phyloP scores from a whole-genome alignment of 2,888 invertebrate species.

The Megalurothrips usitatus region DNA sequence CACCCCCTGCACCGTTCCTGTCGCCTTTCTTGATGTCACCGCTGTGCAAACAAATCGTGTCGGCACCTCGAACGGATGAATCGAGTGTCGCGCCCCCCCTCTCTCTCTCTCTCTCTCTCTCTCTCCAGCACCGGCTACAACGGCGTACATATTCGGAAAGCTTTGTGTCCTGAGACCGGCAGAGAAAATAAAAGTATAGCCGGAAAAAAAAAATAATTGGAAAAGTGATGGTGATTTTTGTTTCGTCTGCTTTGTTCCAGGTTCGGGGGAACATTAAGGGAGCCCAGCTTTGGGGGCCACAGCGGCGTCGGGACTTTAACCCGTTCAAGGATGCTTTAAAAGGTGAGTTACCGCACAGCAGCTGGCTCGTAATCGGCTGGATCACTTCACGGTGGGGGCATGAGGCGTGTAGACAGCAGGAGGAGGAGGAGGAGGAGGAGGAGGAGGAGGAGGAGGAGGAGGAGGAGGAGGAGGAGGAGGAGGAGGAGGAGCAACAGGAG shows the following conservation, averaged over 20 bases:
- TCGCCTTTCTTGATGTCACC: constrained; percentile 14
- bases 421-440: background rate
- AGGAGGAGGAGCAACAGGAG: too few relatives aligned
- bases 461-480: background rate
- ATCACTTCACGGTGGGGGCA: too few relatives aligned
- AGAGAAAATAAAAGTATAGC: too few relatives aligned
- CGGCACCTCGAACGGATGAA: background rate
- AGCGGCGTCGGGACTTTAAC: background rate
- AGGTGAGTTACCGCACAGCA: background rate
- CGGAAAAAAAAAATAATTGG: too few relatives aligned
- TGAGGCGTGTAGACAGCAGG: background rate
- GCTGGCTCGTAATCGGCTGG: too few relatives aligned
- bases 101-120: background rate
- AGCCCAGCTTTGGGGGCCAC: background rate
- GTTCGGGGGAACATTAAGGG: too few relatives aligned
- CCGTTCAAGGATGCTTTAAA: background rate
- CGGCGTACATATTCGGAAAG: too few relatives aligned
- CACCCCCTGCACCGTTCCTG: background rate
- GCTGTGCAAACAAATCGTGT: constrained; percentile 2
- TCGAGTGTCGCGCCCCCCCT: background rate
- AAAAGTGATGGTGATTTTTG: too few relatives aligned
- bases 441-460: background rate
- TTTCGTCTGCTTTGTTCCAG: too few relatives aligned
- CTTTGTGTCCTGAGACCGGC: too few relatives aligned
- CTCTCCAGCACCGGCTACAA: background rate